These are phyloP conservation scores for Drosophila hawaiiensis DNA, from an alignment of 2,888 invertebrate genomes.

Conservation along the genomic window DNA sequence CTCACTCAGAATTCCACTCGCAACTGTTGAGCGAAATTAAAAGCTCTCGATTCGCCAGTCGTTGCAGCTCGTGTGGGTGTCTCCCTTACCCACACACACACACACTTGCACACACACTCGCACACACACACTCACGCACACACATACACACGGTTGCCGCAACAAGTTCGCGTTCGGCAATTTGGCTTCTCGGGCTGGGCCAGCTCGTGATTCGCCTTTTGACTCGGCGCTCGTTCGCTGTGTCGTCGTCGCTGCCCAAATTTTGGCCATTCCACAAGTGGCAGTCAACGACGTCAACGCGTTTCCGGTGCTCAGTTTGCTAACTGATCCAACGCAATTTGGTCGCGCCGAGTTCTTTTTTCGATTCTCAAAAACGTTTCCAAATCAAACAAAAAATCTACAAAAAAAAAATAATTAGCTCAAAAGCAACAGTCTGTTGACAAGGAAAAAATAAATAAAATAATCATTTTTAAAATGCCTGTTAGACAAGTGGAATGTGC, in stretches of 20 bases:
- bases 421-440: conserved; percentile 10
- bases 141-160: conserved; percentile 12
- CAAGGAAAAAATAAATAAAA: not conserved
- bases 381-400: not conserved
- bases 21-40: conserved; percentile 42
- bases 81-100: conserved; percentile 32
- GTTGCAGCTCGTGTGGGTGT: conserved; percentile 57
- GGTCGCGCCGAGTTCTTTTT: conserved; percentile 45
- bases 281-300: conserved; percentile 69
- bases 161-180: conserved; percentile 47
- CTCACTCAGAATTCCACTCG: conserved; percentile 43
- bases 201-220: conserved; percentile 70
- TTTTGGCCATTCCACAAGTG: conserved; percentile 81
- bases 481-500: conserved; percentile 32
- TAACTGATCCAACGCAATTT: conserved; percentile 54
- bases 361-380: conserved; percentile 13
- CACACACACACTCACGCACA: not conserved
- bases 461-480: conserved; percentile 19
- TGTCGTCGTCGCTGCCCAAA: conserved; percentile 36
- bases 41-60: conserved; percentile 65
- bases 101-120: not conserved
- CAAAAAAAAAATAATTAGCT: not conserved
- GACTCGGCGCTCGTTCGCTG: conserved; percentile 28
- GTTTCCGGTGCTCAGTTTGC: conserved; percentile 81
- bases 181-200: conserved; percentile 53